Conservation (phyloP, 35 echinoderm and acorn worm species). For the Apostichopus japonicus region DNA sequence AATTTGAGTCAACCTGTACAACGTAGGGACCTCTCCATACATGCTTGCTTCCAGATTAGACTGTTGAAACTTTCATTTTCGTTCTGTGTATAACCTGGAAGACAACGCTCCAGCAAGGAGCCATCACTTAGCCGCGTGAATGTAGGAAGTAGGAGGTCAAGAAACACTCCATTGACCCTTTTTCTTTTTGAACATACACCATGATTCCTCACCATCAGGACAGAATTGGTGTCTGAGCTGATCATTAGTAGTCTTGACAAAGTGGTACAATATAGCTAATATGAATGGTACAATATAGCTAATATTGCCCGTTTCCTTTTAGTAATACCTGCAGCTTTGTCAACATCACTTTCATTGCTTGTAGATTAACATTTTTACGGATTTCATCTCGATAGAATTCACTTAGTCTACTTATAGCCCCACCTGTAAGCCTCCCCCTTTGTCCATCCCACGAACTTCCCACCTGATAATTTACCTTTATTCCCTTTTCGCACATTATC, state of each 20-base stretch:
- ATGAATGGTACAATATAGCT: too few relatives aligned
- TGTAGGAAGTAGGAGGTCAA: background rate
- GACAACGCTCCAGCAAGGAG: background rate
- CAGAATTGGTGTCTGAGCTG: slow-evolving; percentile 22
- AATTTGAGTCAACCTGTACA: background rate
- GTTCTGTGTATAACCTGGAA: slow-evolving; percentile 31
- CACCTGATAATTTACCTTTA: too few relatives aligned
- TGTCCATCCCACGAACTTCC: too few relatives aligned
- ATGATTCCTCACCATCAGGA: slow-evolving; percentile 25
- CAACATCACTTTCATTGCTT: background rate
- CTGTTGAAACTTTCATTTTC: slow-evolving; percentile 23
- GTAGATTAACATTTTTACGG: background rate
- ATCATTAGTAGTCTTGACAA: background rate
- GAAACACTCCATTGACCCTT: slow-evolving; percentile 15
- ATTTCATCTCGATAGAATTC: background rate
- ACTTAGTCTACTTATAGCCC: background rate
- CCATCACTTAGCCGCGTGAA: background rate
- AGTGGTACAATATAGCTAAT: background rate
- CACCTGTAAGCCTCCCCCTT: background rate
- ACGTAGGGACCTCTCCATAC: background rate
- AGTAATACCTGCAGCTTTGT: background rate
- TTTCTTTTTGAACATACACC: background rate
- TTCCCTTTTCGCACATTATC: too few relatives aligned
- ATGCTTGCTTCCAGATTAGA: slow-evolving; percentile 22
- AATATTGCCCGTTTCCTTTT: background rate